Base-by-base conservation (phyloP, 2,113 vertebrate species). In the Cyprinus carpio region DNA sequence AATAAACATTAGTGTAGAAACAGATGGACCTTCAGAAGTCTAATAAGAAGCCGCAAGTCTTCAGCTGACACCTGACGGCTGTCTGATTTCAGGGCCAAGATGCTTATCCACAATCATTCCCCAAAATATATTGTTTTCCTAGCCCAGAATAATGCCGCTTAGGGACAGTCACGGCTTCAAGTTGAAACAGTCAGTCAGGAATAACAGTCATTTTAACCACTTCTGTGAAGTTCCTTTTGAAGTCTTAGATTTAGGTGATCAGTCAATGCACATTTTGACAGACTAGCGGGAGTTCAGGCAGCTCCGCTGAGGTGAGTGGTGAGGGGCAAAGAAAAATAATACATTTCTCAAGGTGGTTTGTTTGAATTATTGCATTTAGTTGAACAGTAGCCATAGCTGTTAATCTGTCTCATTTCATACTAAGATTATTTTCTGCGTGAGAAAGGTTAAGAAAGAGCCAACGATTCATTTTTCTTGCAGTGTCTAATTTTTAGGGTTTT, bases 351-450 rank as follows among this genome's bases (percentile, higher is more conserved):
- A 75, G 89, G 87, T 91, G 86, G 58, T 84, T 89, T 92, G 29
- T 74, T 81, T 92, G 90, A 93, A 93, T 93, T 92, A 92, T 90
- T 91, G 85, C 91, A 82, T 86, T 84, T 89, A 88, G 90, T 89
- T 86, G 86, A 91, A 89, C 86, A n/a, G 88, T 75, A 89, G 89
- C 86, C 82, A 72, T 82, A 76, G 85, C 87, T 87, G 87, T 92
- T 90, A 87, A 91, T 91, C 84, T 86, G 64, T 79, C 82, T 75
- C 29, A 25, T 82, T 88, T 81, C 82, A 82, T 65, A 82, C 67
- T 40, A 76, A 31, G 78, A 87, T 78, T 85, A 83, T 85, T 89
- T 90, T 88, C 67, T 79, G 87, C 82, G 82, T 64, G 69, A 81
- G 87, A 62, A 87, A 85, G 91, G 90, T 93, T 89, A 87, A 11